phyloP scores from a whole-genome alignment of 1,140 invertebrate species.

The Scaptodrosophila lebanonensis region DNA sequence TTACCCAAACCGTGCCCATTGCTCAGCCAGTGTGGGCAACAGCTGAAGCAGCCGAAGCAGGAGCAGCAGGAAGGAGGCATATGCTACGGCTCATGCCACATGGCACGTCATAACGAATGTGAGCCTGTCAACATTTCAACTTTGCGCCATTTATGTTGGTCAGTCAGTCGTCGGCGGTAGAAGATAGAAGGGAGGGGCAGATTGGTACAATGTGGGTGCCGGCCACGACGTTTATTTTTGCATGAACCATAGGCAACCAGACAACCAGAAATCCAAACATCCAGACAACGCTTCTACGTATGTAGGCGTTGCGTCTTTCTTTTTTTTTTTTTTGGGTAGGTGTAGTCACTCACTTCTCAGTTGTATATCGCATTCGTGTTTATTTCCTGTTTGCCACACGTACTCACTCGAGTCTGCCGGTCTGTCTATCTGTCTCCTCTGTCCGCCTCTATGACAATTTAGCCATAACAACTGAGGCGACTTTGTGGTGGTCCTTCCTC shows the following conservation, averaged over 20 bases:
- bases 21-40: slow-evolving; percentile 1
- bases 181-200: too few relatives aligned
- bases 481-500: slow-evolving; percentile 43
- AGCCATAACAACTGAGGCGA: background rate
- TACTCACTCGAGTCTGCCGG: too few relatives aligned
- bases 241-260: too few relatives aligned
- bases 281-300: background rate
- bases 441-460: too few relatives aligned
- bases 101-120: slow-evolving; percentile 70
- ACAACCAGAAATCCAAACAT: too few relatives aligned
- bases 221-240: slow-evolving; percentile 53
- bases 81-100: slow-evolving; percentile 24
- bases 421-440: too few relatives aligned
- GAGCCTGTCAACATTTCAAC: slow-evolving; percentile 72
- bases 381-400: slow-evolving; percentile 72
- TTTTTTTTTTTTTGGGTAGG: slow-evolving; percentile 39
- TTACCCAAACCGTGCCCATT: slow-evolving; percentile 24
- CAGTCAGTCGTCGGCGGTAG: too few relatives aligned
- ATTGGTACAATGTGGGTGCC: slow-evolving; percentile 40
- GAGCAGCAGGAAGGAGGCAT: too few relatives aligned
- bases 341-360: too few relatives aligned
- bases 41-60: too few relatives aligned
- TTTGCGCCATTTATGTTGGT: slow-evolving; percentile 75
- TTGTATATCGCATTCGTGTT: slow-evolving; percentile 46
- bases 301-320: slow-evolving; percentile 55